Evolutionary conservation across 2,888 invertebrate genomes (phyloP).

Genomic region (Pomacea canaliculata): DNA sequence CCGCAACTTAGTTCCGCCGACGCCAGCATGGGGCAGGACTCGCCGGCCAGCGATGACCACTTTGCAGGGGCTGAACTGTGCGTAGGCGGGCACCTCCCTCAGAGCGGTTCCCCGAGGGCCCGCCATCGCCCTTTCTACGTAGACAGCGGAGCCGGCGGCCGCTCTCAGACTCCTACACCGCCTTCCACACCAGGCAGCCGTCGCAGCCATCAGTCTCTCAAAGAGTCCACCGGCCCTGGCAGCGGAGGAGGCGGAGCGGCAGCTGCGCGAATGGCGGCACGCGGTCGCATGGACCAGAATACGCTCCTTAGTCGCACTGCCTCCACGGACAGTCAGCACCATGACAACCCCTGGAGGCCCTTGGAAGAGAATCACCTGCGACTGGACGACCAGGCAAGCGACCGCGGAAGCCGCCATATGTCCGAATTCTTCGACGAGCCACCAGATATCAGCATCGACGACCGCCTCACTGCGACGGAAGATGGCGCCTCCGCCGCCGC

Average conservation of each 20-base stretch:
- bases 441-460: constrained; percentile 27
- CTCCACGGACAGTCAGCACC: constrained; percentile 28
- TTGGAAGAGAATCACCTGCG: constrained; percentile 30
- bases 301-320: constrained; percentile 14
- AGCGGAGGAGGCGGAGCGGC: constrained; percentile 35
- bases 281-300: constrained; percentile 14
- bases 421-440: constrained; percentile 28
- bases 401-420: constrained; percentile 15
- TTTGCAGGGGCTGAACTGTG: constrained; percentile 27
- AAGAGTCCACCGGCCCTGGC: constrained; percentile 30
- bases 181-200: constrained; percentile 56
- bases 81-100: constrained; percentile 11
- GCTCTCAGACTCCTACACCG: constrained; percentile 52
- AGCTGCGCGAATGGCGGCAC: constrained; percentile 38
- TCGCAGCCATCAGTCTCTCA: constrained; percentile 42
- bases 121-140: not conserved
- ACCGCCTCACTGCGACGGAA: constrained; percentile 30
- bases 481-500: constrained; percentile 30
- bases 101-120: constrained; percentile 9
- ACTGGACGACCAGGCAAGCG: constrained; percentile 20
- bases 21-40: constrained; percentile 27
- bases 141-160: constrained; percentile 15
- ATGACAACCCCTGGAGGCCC: constrained; percentile 6
- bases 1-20: constrained; percentile 34
- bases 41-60: constrained; percentile 34